phyloP scores from a whole-genome alignment of 2,888 invertebrate genomes.

The Archips xylosteana region DNA sequence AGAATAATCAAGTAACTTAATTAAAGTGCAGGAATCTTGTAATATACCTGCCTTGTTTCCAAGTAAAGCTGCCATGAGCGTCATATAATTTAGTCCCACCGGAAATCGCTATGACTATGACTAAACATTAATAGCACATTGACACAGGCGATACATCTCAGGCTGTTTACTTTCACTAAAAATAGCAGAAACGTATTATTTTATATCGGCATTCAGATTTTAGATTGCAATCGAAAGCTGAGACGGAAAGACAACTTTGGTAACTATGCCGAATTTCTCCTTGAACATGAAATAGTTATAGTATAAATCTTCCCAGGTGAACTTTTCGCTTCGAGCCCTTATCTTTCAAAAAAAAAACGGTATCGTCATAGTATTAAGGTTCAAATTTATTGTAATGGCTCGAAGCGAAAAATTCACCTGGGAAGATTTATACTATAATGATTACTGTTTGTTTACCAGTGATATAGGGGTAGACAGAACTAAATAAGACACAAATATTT shows the following conservation, averaged over 20 bases:
- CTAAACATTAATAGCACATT: constrained; percentile 24
- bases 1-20: constrained; percentile 3
- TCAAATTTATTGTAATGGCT: no score
- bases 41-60: constrained; percentile 30
- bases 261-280: no score
- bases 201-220: constrained; percentile 15
- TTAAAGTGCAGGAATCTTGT: constrained; percentile 18
- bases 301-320: no score
- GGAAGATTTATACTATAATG: no score
- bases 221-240: neutral
- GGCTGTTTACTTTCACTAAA: constrained; percentile 33
- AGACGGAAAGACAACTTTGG: neutral
- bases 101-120: constrained; percentile 19
- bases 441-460: no score
- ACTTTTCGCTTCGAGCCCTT: no score
- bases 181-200: constrained; percentile 10
- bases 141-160: neutral
- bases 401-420: no score
- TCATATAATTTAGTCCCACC: constrained; percentile 28
- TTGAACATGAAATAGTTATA: no score
- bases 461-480: no score
- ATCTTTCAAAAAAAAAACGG: no score
- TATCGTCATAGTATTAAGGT: no score
- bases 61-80: constrained; percentile 15
- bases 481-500: no score